phyloP scores from a whole-genome alignment of 2,797 vertebrate species.

The Chaunax sp. region DNA sequence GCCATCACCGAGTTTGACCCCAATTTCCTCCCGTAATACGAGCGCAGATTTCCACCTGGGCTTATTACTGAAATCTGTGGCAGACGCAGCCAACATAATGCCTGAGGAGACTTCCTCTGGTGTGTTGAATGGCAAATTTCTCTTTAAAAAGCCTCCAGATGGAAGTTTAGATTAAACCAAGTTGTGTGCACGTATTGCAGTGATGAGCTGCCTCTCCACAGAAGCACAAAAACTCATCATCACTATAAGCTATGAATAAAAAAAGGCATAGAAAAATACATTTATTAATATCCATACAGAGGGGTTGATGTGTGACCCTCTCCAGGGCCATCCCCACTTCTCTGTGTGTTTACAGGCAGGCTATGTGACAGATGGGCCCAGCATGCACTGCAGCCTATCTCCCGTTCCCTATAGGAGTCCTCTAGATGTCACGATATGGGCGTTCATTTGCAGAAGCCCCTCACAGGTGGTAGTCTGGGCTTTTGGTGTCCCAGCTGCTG shows the following conservation, averaged over 20 bases:
- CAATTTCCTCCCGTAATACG: no score
- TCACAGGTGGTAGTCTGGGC: constrained; percentile 60
- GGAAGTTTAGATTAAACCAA: no score
- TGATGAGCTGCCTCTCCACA: no score
- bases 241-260: not conserved
- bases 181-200: no score
- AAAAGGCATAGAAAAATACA: not conserved
- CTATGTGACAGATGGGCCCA: constrained; percentile 56
- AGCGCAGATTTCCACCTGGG: no score
- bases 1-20: no score
- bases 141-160: no score
- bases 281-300: constrained; percentile 1
- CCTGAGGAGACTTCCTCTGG: no score
- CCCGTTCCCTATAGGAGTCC: constrained; percentile 52
- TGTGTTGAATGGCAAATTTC: no score
- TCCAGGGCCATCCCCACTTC: constrained; percentile 15
- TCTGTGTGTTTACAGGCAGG: constrained; percentile 34
- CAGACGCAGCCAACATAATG: no score
- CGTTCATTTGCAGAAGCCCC: constrained; percentile 57
- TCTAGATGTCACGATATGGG: constrained; percentile 60
- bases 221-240: no score
- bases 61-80: no score
- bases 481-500: constrained; percentile 65
- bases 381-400: constrained; percentile 43
- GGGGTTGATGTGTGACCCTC: constrained; percentile 23